Evolutionary conservation across 2,797 vertebrate genomes (phyloP).

Genomic region (Parauchenoglanis ngamensis): DNA sequence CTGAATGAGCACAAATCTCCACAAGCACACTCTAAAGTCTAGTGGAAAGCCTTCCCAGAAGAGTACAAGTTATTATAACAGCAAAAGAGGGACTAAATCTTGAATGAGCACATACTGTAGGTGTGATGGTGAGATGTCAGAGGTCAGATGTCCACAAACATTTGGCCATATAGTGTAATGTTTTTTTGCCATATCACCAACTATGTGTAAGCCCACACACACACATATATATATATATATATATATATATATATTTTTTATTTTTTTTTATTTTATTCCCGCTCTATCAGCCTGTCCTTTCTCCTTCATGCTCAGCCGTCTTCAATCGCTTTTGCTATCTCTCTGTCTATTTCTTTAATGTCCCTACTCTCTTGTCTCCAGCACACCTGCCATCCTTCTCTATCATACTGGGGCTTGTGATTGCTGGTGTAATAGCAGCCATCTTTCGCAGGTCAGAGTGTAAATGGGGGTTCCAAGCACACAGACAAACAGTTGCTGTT

Average conservation of each 20-base stretch:
- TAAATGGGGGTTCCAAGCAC: constrained; percentile 43
- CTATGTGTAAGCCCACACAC: not conserved
- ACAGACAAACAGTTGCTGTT: constrained; percentile 43
- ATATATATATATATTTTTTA: not conserved
- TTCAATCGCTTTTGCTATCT: constrained; percentile 23
- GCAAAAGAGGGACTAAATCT: no score
- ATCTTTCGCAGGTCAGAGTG: constrained; percentile 45
- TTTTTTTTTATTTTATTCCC: not conserved
- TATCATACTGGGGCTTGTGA: constrained; percentile 34
- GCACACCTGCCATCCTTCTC: constrained; percentile 30
- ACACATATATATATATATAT: constrained; percentile 25
- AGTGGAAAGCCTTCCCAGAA: no score
- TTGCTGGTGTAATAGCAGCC: constrained; percentile 46
- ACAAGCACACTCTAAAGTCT: no score
- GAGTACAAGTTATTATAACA: no score
- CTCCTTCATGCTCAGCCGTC: constrained; percentile 12
- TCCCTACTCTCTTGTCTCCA: constrained; percentile 6
- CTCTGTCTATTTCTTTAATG: constrained; percentile 29
- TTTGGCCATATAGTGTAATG: not conserved
- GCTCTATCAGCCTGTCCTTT: constrained; percentile 3
- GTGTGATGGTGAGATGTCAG: no score
- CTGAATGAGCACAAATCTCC: no score
- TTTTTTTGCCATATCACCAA: not conserved
- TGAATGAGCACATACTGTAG: not conserved
- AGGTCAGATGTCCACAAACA: not conserved